phyloP scores from a whole-genome alignment of 1,140 invertebrate genomes.

The Dryas iulia region DNA sequence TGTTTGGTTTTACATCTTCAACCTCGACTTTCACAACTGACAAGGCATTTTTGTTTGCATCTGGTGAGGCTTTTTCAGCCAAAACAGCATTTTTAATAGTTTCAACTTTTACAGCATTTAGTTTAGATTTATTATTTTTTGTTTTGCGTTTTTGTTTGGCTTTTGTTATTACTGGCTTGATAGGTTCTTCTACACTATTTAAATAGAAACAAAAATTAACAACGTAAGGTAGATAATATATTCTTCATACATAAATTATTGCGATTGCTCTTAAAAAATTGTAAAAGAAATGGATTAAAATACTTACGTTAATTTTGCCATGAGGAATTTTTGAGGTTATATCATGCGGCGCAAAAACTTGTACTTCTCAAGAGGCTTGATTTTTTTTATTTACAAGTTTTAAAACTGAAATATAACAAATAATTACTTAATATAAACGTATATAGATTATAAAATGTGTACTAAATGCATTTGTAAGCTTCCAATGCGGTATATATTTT shows the following conservation, averaged over 20 bases:
- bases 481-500: no score
- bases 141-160: not conserved
- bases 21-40: not conserved
- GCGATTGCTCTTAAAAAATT: not conserved
- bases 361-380: not conserved
- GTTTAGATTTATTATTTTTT: slow-evolving; percentile 8
- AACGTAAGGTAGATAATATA: no score
- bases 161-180: slow-evolving; percentile 1
- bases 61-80: not conserved
- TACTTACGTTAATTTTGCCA: slow-evolving; percentile 15
- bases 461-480: no score
- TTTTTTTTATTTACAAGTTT: not conserved
- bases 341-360: slow-evolving; percentile 7
- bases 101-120: not conserved
- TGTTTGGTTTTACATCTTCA: not conserved
- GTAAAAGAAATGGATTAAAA: no score
- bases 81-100: not conserved
- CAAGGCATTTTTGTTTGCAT: not conserved
- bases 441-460: no score
- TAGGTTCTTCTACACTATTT: not conserved
- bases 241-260: no score
- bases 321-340: slow-evolving; percentile 22
- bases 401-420: not conserved
- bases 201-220: not conserved
- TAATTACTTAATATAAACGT: not conserved